Conservation (phyloP, 2,888 invertebrate species). For the Dromius quadrimaculatus region DNA sequence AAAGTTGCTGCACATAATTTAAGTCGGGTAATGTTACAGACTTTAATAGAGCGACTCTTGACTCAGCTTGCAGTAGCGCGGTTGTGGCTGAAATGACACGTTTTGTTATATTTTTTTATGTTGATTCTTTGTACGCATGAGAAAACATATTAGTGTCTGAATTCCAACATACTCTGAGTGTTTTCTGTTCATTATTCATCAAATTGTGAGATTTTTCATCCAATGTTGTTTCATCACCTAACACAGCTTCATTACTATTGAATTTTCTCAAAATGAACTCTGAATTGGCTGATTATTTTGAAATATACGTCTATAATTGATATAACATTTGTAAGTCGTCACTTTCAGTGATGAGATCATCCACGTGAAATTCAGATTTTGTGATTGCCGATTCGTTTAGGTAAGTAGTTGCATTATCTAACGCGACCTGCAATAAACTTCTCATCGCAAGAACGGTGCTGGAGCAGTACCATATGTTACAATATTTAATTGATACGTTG, state of each 20-base stretch:
- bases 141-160: not conserved
- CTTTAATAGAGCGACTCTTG: conserved; percentile 56
- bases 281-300: no score
- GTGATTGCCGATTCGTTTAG: not conserved
- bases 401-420: no score
- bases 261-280: not conserved
- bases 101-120: conserved; percentile 54
- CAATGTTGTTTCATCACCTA: not conserved
- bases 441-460: no score
- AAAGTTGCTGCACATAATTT: conserved; percentile 59
- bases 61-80: conserved; percentile 57
- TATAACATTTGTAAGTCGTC: not conserved
- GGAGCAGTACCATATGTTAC: no score
- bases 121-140: not conserved
- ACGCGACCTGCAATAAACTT: no score
- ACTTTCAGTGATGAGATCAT: not conserved
- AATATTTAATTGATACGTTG: no score
- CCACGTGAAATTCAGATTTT: not conserved
- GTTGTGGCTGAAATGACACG: conserved; percentile 55
- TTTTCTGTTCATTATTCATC: not conserved
- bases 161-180: not conserved
- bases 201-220: not conserved
- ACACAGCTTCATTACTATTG: not conserved
- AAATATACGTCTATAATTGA: not conserved
- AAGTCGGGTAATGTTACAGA: conserved; percentile 57